phyloP scores from a whole-genome alignment of 1,140 invertebrate genomes.

The Neomicropteryx cornuta region DNA sequence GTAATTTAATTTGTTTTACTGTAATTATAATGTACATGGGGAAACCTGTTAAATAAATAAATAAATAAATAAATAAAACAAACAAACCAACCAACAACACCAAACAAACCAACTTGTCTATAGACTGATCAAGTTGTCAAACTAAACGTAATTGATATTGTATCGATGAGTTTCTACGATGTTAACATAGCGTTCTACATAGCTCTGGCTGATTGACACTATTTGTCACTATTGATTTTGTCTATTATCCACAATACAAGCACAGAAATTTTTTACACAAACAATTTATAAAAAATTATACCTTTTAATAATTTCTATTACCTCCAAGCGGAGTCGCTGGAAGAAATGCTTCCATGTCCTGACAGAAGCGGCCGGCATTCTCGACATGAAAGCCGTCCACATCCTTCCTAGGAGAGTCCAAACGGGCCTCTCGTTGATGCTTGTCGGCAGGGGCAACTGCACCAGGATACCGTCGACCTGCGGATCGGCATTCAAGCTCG shows the following conservation, averaged over 20 bases:
- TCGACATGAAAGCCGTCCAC: conserved; percentile 80
- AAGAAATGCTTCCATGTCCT: conserved; percentile 64
- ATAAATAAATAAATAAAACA: too few species aligned
- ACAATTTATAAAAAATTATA: conserved; percentile 9
- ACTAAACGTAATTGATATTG: too few species aligned
- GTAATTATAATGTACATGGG: too few species aligned
- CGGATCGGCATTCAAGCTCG: conserved; percentile 55
- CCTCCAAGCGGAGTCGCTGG: conserved; percentile 79
- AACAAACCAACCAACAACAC: too few species aligned
- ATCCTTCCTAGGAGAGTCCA: conserved; percentile 72
- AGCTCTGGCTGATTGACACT: too few species aligned
- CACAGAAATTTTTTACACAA: neutral
- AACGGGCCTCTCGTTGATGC: conserved; percentile 62
- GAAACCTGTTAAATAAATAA: too few species aligned
- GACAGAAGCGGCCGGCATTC: conserved; percentile 67
- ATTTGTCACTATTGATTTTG: too few species aligned
- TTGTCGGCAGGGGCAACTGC: conserved; percentile 69
- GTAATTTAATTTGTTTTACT: too few species aligned
- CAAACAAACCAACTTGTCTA: too few species aligned
- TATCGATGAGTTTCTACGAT: too few species aligned
- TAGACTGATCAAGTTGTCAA: too few species aligned
- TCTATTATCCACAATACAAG: neutral
- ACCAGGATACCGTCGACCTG: conserved; percentile 74
- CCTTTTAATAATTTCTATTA: conserved; percentile 65
- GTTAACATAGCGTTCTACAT: too few species aligned